Evolutionary conservation across 2,113 vertebrate species (phyloP), one percentile per base, ranked within the genome.

Genomic region (Tragelaphus imberbis): DNA sequence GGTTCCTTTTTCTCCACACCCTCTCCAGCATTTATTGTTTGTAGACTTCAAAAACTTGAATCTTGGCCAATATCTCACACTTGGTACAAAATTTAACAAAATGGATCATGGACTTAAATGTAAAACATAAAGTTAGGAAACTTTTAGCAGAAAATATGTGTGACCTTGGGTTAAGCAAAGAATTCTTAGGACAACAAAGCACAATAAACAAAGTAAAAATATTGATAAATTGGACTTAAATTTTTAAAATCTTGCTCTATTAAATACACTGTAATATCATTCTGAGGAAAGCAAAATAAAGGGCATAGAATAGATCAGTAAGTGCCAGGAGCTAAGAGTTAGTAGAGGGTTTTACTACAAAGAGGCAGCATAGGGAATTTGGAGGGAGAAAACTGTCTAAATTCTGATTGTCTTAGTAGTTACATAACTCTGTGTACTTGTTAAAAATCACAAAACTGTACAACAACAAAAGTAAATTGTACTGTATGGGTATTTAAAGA

Each of bases 361-460:
- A 86, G 30, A 89, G 23, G 28, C 9, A 65, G 15, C 9, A 81
- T 56, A 55, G 44, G 40, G 10, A 16, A 77, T 80, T 59, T 81
- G 47, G 2, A 25, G 33, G 65, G 8, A 90, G 21, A 79, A 30
- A 61, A 77, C 4, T 15, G 30, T 61, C 92, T 87, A 91, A 75
- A 91, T 58, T 95, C 81, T 68, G 58, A 44, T 68, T 65, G 13
- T 90, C 14, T 92, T 65, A 95, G 36, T 85, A 88, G n/a, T 85
- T 97, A 92, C 12, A 79, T 71, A 85, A 71, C 8, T 55, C 30
- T 96, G 33, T 36, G 13, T 27, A 59, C 30, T 23, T n/a, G 9
- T 58, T 63, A 85, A 90, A 90, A 90, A 93, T 90, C 56, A 94
- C 19, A 95, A 91, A 95, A 96, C 12, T 33, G 65, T n/a, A 79